Base-by-base conservation (phyloP, 2,888 invertebrate species). In the Hemicrepidius hirtus region DNA sequence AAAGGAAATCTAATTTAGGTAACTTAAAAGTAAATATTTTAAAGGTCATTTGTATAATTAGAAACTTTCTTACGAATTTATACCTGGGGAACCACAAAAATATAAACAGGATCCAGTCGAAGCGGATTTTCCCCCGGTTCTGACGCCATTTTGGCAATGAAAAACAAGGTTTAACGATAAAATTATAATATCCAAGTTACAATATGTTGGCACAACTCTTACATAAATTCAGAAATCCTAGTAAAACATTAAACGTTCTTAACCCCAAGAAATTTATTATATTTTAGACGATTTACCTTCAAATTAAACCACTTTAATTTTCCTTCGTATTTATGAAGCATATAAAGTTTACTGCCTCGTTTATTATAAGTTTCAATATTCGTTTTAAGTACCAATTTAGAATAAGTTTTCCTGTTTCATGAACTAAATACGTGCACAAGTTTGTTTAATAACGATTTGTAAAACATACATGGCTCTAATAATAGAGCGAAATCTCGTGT, bases 401-500 rank as follows among this genome's bases (percentile, higher is more conserved):
- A 4, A 16, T 12, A 9, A 18, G 16, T 18, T 63, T 64, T 50
- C 64, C 49, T 21, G 35, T n/a, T 57, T 32, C 16, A 28, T 57
- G 32, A 66, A 66, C 44, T 16, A 28, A 66, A 28, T 55, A 55
- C 24, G 32, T 28, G 32, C 37, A 16, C 57, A 65, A 46, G 70
- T 40, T 65, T 65, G 59, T 69, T 63, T 60, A 69, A 69, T 46
- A 69, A 70, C 28, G 59, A 57, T 65, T 53, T 68, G 12, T 55
- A 68, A 68, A 69, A 63, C 63, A 70, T 41, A 70, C 57, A 59
- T 59, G 16, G 63, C 28, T n/a, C 57, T 40, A 57, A 57, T 24
- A 57, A 57, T 57, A 57, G 57, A 37, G 35, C 18, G 3, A 46
- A 18, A 46, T 46, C 18, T 20, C 40, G 1, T 4, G 16, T 46